Conservation (phyloP, 92 coral and sea anemone genomes). For the Heteractis magnifica region DNA sequence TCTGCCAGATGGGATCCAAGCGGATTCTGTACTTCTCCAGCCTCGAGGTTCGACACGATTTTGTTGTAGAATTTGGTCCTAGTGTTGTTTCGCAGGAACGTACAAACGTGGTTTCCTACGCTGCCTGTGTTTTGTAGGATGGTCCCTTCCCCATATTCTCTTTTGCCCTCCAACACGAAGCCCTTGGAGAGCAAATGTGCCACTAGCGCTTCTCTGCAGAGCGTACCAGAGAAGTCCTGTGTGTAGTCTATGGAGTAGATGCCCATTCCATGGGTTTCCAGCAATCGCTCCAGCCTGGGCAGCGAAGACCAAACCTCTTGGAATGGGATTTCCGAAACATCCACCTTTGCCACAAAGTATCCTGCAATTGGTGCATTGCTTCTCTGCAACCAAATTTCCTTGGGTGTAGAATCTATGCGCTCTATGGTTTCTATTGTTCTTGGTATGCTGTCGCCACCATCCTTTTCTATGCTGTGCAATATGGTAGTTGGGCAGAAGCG, state of each 20-base stretch:
- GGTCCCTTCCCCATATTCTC: not conserved
- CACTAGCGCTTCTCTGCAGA: not conserved
- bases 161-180: not conserved
- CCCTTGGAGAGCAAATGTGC: not conserved
- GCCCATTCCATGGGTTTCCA: not conserved
- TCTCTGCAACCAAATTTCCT: not conserved
- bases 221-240: not conserved
- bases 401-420: not conserved
- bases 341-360: constrained; percentile 15
- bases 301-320: constrained; percentile 11
- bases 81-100: not conserved
- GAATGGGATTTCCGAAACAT: constrained; percentile 11
- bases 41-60: constrained; percentile 13
- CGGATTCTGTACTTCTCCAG: not conserved
- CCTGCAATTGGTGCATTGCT: not conserved
- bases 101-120: not conserved
- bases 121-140: not conserved
- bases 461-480: not conserved
- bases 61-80: constrained; percentile 9
- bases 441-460: not conserved
- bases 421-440: constrained; percentile 3
- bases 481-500: not conserved
- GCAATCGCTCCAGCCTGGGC: constrained; percentile 20
- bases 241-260: no score
- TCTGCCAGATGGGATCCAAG: not conserved